Evolutionary conservation across 2,888 invertebrate species (phyloP), one percentile per base, ranked within the genome.

Genomic region (Drosophila macrospina): DNA sequence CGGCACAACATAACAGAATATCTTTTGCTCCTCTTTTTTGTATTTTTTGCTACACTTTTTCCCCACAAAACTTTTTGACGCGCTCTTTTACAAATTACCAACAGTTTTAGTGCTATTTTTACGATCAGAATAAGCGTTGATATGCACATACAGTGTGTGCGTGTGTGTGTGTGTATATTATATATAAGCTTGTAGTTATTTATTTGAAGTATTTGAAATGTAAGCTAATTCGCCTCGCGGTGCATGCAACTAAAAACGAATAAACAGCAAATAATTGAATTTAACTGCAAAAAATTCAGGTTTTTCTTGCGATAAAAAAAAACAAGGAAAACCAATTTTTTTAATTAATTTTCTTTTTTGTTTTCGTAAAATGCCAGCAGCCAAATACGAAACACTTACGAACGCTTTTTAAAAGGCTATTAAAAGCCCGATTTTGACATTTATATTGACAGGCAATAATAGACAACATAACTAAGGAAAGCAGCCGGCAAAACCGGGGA

Each of bases 61-160:
- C 15, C 8, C 74, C 79, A 82, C 87, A 80, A 89, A 91, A 90
- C 79, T 90, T 90, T 91, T 89, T 89, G 89, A 86, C 86, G 89
- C 88, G 79, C 88, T 88, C 84, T 89, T 90, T 91, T 89, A 84
- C 91, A 91, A 91, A 90, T 90, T 91, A 89, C 90, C 90, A 89
- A 89, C 80, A 80, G 81, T 79, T 86, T 77, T 76, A 75, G 69
- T 76, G 70, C 50, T 61, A 66, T 88, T 76, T 82, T 87, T 79
- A 76, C 69, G 72, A 83, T 63, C 78, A 51, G 57, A 77, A 80
- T 68, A 65, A 71, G 69, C 71, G 77, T 73, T 81, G 82, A 72
- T 37, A 55, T 64, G 50, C 15, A 68, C 32, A 52, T 13, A 44
- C n/a, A 44, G 60, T 42, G 37, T 45, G 13, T 36, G 69, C 36